A percentile compares a stretch with the other conserved stretches of the same genome.
phyloP scores from a whole-genome alignment of 1,140 invertebrate genomes.

The Cydia strobilella region DNA sequence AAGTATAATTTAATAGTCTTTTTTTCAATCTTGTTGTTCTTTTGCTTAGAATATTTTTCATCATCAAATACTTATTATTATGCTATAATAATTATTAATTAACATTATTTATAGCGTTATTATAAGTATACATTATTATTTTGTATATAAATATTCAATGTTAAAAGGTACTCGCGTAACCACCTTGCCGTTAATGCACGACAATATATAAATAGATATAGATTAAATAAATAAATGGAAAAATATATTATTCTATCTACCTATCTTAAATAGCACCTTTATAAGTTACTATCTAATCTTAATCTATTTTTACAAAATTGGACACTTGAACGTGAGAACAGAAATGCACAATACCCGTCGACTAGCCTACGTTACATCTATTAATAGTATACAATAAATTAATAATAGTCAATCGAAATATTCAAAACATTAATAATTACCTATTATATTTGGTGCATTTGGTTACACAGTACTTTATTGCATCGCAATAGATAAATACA shows the following conservation, averaged over 20 bases:
- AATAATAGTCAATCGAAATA: conserved; percentile 39
- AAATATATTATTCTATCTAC: conserved; percentile 41
- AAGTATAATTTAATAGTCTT: conserved; percentile 26
- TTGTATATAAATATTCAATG: conserved; percentile 42
- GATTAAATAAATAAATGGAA: conserved; percentile 48
- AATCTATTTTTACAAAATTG: conserved; percentile 73
- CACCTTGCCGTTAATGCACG: conserved; percentile 49
- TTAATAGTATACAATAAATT: conserved; percentile 44
- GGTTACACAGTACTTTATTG: conserved; percentile 46
- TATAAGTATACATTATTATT: conserved; percentile 46
- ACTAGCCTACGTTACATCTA: conserved; percentile 65
- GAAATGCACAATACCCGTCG: conserved; percentile 77
- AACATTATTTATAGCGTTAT: conserved; percentile 41
- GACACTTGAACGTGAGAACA: conserved; percentile 62
- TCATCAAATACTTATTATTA: conserved; percentile 44
- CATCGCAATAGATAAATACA: conserved; percentile 38
- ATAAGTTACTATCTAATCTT: conserved; percentile 43
- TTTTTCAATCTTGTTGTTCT: conserved; percentile 40
- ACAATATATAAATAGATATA: conserved; percentile 40
- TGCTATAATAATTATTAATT: conserved; percentile 39
- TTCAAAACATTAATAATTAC: conserved; percentile 45
- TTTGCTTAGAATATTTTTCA: conserved; percentile 47
- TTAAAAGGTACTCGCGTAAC: conserved; percentile 75
- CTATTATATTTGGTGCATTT: conserved; percentile 52
- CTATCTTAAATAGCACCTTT: conserved; percentile 56